Conservation (phyloP, 2,888 invertebrate genomes). For the Spodoptera exigua region DNA sequence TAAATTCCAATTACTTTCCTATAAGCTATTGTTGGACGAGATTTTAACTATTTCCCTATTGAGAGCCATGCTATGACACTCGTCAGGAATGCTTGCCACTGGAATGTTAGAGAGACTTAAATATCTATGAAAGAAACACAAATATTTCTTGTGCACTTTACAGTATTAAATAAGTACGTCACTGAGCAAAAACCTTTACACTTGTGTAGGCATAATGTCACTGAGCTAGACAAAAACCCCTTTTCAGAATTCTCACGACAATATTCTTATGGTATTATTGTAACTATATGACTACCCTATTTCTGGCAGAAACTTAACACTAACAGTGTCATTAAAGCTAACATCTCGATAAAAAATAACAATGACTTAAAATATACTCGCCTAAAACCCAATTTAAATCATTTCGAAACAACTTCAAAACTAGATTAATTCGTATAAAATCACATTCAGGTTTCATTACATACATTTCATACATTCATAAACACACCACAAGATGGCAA, state of each 20-base stretch:
- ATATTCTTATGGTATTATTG: slow-evolving; percentile 21
- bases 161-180: slow-evolving; percentile 11
- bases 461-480: slow-evolving; percentile 34
- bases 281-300: slow-evolving; percentile 38
- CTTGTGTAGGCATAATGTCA: slow-evolving; percentile 8
- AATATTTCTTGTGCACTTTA: slow-evolving; percentile 16
- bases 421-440: slow-evolving; percentile 59
- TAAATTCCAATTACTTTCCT: slow-evolving; percentile 22
- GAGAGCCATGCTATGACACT: slow-evolving; percentile 13
- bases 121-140: not conserved
- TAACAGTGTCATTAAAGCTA: slow-evolving; percentile 56
- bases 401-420: slow-evolving; percentile 40
- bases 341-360: slow-evolving; percentile 53
- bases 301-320: slow-evolving; percentile 48
- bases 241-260: slow-evolving; percentile 4
- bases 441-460: slow-evolving; percentile 48
- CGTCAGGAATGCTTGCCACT: slow-evolving; percentile 37
- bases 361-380: slow-evolving; percentile 52
- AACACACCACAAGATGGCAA: slow-evolving; percentile 52
- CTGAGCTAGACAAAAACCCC: slow-evolving; percentile 1
- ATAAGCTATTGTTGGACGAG: not conserved
- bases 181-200: slow-evolving; percentile 37
- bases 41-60: no score
- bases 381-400: slow-evolving; percentile 43
- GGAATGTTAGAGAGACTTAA: slow-evolving; percentile 36